Evolutionary conservation across 2,797 vertebrate species (phyloP).

Genomic region (Hydrocynus forskahlii): DNA sequence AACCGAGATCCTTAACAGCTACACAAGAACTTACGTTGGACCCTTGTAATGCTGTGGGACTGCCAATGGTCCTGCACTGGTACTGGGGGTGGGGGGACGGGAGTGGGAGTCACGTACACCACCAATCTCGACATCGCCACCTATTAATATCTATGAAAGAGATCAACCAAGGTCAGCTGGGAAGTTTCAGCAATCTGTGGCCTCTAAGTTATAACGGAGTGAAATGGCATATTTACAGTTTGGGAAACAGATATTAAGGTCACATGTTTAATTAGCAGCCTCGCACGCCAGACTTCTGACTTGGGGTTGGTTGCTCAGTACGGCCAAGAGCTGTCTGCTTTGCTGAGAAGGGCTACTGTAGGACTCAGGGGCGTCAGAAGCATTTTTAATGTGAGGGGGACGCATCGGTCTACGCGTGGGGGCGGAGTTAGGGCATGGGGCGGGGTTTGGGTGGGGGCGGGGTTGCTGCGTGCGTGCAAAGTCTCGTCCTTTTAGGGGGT

Average conservation of each 20-base stretch:
- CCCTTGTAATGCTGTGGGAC: slow-evolving; percentile 24
- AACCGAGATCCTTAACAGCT: not conserved
- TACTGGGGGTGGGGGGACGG: too few species aligned
- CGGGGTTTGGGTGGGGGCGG: too few species aligned
- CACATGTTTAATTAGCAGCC: slow-evolving; percentile 10
- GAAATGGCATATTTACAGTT: not conserved
- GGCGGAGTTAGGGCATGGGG: too few species aligned
- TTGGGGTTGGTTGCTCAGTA: not conserved
- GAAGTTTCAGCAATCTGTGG: slow-evolving; percentile 1
- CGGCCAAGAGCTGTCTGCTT: not conserved
- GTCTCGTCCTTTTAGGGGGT: too few species aligned
- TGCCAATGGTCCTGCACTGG: slow-evolving; percentile 6
- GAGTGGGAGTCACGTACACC: slow-evolving; percentile 9
- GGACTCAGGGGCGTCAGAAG: too few species aligned
- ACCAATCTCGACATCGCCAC: slow-evolving; percentile 14
- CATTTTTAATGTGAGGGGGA: too few species aligned
- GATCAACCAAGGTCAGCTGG: slow-evolving; percentile 7
- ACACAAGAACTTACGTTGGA: slow-evolving; percentile 15
- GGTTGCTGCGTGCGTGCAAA: too few species aligned
- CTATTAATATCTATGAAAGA: slow-evolving; percentile 41
- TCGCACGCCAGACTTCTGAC: not conserved
- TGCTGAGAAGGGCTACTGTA: not conserved
- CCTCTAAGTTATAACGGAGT: not conserved
- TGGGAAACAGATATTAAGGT: slow-evolving; percentile 20
- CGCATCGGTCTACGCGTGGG: too few species aligned